Base-by-base conservation (phyloP, 2,888 invertebrate species). In the Polydrusus pterygomalis region DNA sequence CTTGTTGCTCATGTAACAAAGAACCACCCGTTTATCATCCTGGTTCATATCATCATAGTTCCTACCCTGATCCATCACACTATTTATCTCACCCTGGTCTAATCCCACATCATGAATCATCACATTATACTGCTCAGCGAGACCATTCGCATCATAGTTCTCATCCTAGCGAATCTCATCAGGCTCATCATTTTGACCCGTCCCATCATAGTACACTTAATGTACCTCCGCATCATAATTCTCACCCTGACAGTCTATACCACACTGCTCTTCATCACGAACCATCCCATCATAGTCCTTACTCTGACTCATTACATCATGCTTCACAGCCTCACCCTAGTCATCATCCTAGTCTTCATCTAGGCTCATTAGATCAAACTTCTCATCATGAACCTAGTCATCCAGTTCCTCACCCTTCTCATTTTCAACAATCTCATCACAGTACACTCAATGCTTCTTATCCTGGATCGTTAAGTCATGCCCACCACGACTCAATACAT, bases 81-180 rank as follows among this genome's bases (percentile, higher is more conserved):
- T 7, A 30, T 30, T 6, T 30, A 30, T 30, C 30, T 45, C 43
- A 34, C 11, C 25, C 58, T 58, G n/a, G n/a, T 11, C 2, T 69
- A 25, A 58, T n/a, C n/a, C n/a, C n/a, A n/a, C 58, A 60, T 43
- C 60, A 70, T 60, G 38, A 70, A 34, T 1, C 43, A 9, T 20
- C 43, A 43, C 18, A 38, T 49, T 18, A 30, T 30, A 7, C 9
- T 49, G 17, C 6, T 18, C 17, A 15, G 5, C 25, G 7, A 10
- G 58, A 56, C 13, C 47, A 20, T 10, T 25, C 60, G 15, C 45
- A 38, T n/a, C 38, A 60, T 15, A 17, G 15, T 58, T 13, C 69
- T n/a, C 30, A 60, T 43, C 30, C 18, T 47, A 45, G 25, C 13
- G 15, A 3, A 3, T 25, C 10, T 10, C 34, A 34, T 34, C 7